These are phyloP conservation scores for Notocelia uddmanniana DNA, from an alignment of 2,888 invertebrate species.

Conservation along the genomic window DNA sequence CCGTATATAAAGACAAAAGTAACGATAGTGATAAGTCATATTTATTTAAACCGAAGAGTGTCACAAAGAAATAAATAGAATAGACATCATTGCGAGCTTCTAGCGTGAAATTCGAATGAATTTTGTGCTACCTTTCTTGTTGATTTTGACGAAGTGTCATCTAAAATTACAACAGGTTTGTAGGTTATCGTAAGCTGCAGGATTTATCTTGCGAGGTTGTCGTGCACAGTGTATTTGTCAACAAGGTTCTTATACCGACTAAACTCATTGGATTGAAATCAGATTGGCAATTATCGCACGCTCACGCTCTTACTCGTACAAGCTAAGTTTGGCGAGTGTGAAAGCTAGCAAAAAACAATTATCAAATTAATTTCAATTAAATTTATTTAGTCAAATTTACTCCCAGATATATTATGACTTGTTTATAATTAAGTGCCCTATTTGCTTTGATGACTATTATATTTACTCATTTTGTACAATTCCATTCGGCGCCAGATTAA, in stretches of 20 bases:
- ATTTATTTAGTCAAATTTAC: background rate
- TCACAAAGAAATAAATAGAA: too few relatives aligned
- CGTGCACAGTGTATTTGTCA: conserved; percentile 1
- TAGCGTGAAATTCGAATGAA: too few relatives aligned
- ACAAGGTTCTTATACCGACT: background rate
- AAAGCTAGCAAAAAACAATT: too few relatives aligned
- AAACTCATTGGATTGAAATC: background rate
- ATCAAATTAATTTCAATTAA: background rate
- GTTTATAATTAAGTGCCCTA: conserved; percentile 21
- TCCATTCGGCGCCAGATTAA: background rate
- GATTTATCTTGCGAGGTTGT: conserved; percentile 32
- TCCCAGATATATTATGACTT: conserved; percentile 20
- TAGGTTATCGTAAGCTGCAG: conserved; percentile 29
- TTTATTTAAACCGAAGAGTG: too few relatives aligned
- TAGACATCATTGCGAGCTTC: too few relatives aligned
- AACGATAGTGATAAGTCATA: too few relatives aligned
- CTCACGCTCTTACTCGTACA: background rate
- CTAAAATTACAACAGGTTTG: conserved; percentile 21
- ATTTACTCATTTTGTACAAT: background rate
- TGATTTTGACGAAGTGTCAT: conserved; percentile 19
- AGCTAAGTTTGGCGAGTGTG: background rate
- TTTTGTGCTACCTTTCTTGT: background rate
- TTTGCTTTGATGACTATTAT: background rate
- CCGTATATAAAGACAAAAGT: too few relatives aligned
- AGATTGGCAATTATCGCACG: background rate